phyloP scores from a whole-genome alignment of 92 coral and sea anemone species.

The Epizoanthus fatuus region DNA sequence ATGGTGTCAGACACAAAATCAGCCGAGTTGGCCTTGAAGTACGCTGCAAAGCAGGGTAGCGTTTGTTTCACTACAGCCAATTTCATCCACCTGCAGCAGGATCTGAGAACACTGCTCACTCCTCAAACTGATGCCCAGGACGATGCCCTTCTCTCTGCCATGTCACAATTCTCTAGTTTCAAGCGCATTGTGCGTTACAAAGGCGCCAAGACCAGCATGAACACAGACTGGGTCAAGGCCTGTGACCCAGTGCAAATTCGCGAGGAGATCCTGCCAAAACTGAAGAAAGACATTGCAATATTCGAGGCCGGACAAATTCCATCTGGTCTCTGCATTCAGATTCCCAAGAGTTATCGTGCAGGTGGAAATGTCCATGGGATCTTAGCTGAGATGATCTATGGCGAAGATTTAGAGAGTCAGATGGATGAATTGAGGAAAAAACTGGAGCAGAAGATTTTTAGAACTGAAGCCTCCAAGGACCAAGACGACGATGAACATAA shows the following conservation, averaged over 20 bases:
- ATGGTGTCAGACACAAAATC: constrained; percentile 36
- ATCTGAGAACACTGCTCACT: constrained; percentile 41
- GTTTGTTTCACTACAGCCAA: constrained; percentile 71
- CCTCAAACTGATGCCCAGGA: constrained; percentile 46
- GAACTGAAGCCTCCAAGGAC: constrained; percentile 5
- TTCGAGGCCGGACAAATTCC: constrained; percentile 65
- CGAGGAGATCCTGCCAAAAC: constrained; percentile 67
- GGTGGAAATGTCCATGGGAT: constrained; percentile 51
- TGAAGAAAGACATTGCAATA: constrained; percentile 59
- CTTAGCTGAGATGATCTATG: constrained; percentile 69
- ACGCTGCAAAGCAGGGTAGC: constrained; percentile 61
- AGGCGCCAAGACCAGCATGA: constrained; percentile 59
- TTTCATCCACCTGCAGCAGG: constrained; percentile 55
- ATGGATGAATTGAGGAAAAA: constrained; percentile 54
- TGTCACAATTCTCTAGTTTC: constrained; percentile 56
- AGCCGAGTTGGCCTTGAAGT: constrained; percentile 63
- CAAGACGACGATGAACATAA: not conserved
- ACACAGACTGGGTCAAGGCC: constrained; percentile 59
- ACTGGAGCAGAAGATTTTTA: constrained; percentile 53
- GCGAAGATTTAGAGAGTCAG: constrained; percentile 60
- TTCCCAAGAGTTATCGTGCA: constrained; percentile 66
- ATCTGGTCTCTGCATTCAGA: constrained; percentile 58
- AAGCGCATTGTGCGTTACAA: constrained; percentile 66
- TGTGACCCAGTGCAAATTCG: constrained; percentile 64
- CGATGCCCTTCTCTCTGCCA: constrained; percentile 40